A percentile compares a stretch with the other conserved stretches of the same genome.
phyloP scores from a whole-genome alignment of 2,113 vertebrate genomes.

The Sinocyclocheilus anshuiensis region DNA sequence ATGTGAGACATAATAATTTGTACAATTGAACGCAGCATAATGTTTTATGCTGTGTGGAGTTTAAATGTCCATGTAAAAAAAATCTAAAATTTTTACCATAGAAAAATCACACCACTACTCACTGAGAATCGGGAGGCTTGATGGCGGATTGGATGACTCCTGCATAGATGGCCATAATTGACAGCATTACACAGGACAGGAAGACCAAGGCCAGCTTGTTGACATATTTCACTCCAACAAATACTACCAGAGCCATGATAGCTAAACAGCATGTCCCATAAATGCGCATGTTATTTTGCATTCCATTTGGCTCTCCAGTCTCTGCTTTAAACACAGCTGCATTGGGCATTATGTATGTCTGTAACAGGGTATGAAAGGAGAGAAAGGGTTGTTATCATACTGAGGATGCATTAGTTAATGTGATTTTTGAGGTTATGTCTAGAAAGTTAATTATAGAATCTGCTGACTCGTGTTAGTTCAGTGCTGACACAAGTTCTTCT shows the following conservation, averaged over 20 bases:
- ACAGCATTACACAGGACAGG: conserved; percentile 91
- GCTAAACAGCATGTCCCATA: conserved; percentile 88
- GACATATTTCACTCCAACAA: conserved; percentile 95
- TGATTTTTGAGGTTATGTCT: background rate
- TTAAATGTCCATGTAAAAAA: background rate
- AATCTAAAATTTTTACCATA: too few relatives aligned
- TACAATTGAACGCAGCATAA: background rate
- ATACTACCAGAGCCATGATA: conserved; percentile 90
- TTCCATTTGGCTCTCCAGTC: conserved; percentile 43
- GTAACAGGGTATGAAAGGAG: conserved; percentile 32
- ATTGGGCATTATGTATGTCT: conserved; percentile 88
- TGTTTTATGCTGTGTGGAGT: background rate
- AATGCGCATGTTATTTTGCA: conserved; percentile 86
- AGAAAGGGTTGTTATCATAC: background rate
- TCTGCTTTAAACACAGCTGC: conserved; percentile 72
- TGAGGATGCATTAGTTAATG: background rate
- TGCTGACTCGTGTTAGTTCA: background rate
- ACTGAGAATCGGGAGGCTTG: conserved; percentile 81
- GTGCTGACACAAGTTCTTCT: background rate
- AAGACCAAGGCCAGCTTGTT: conserved; percentile 95
- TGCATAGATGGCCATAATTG: conserved; percentile 92
- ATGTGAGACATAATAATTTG: background rate
- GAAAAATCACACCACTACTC: conserved; percentile 63
- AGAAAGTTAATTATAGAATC: background rate
- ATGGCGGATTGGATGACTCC: conserved; percentile 87